These are phyloP conservation scores for Cantharis nigra DNA, from an alignment of 2,888 invertebrate genomes.

Conservation along the genomic window DNA sequence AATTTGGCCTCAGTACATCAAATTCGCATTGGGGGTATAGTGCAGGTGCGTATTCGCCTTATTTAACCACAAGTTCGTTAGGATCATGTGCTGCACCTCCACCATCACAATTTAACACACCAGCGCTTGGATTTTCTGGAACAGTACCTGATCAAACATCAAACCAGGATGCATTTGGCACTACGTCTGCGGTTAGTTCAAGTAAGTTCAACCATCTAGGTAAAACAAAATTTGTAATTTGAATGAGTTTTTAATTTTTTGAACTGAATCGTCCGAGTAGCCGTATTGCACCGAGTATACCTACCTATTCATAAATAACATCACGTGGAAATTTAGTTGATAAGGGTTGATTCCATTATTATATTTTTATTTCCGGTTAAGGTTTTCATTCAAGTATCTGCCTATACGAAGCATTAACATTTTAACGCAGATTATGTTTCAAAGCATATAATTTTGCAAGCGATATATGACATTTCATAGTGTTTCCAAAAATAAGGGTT, in stretches of 20 bases:
- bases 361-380: not conserved
- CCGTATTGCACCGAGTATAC: not conserved
- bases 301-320: not conserved
- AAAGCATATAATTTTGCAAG: not conserved
- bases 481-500: conserved; percentile 1
- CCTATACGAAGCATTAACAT: not conserved
- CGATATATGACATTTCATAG: not conserved
- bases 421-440: not conserved
- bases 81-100: conserved; percentile 78
- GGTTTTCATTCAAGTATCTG: not conserved
- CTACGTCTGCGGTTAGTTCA: conserved; percentile 51
- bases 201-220: conserved; percentile 44
- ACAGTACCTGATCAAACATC: conserved; percentile 68
- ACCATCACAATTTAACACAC: conserved; percentile 73
- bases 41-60: conserved; percentile 84
- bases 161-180: conserved; percentile 57
- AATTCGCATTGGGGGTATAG: conserved; percentile 91
- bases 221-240: not conserved
- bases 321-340: not conserved
- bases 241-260: not conserved
- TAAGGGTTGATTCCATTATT: not conserved
- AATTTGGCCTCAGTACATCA: conserved; percentile 81
- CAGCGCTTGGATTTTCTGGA: conserved; percentile 73
- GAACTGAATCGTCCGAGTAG: not conserved
- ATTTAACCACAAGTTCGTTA: conserved; percentile 69